A percentile compares a stretch with the other conserved stretches of the same genome.
phyloP scores from a whole-genome alignment of 1,140 invertebrate genomes.

The Brachionus plicatilis region DNA sequence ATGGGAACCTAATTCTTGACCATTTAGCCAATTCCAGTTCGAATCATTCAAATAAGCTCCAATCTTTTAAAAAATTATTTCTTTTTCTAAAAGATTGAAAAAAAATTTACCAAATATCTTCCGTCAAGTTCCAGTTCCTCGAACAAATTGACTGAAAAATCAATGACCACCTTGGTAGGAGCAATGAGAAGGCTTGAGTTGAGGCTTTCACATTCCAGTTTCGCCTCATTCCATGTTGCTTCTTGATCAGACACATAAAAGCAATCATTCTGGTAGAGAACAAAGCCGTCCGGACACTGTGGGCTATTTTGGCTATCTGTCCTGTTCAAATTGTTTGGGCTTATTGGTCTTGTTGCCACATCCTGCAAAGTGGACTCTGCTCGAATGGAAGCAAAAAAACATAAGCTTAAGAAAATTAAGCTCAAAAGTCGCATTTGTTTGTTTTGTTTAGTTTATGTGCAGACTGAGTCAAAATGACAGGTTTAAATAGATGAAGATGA shows the following conservation, averaged over 20 bases:
- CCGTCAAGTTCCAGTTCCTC: background rate
- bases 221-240: background rate
- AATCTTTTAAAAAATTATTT: background rate
- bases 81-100: background rate
- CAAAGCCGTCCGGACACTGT: background rate
- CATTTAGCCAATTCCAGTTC: background rate
- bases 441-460: background rate
- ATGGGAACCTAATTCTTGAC: background rate
- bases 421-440: background rate
- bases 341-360: background rate
- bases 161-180: background rate
- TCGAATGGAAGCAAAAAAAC: background rate
- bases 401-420: constrained; percentile 9
- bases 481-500: background rate
- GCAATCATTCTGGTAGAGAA: background rate
- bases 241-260: background rate
- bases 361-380: background rate
- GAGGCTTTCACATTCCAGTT: background rate
- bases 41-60: background rate
- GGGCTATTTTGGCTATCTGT: background rate
- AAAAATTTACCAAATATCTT: background rate
- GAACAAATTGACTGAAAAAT: background rate
- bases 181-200: background rate
- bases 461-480: background rate
- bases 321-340: background rate